Conservation (phyloP, 2,113 vertebrate species). For the Stictonetta naevosa region DNA sequence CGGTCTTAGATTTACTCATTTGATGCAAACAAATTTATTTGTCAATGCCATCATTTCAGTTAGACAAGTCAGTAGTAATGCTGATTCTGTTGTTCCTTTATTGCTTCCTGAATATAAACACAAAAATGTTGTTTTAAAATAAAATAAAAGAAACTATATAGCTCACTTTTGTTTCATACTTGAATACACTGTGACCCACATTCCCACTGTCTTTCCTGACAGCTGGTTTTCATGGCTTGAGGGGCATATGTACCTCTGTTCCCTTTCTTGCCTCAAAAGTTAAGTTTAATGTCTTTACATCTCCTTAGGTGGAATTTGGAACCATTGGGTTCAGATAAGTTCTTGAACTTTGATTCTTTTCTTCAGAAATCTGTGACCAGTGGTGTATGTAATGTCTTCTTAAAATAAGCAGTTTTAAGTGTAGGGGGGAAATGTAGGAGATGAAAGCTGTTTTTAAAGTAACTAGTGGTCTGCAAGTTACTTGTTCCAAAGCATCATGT, state of each 20-base stretch:
- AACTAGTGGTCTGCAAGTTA: background rate
- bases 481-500: background rate
- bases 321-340: background rate
- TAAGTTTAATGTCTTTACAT: background rate
- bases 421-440: background rate
- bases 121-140: background rate
- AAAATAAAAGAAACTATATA: background rate
- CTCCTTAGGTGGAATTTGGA: background rate
- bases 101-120: background rate
- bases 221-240: background rate
- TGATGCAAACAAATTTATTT: background rate
- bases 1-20: background rate
- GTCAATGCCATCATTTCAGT: background rate
- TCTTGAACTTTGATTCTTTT: background rate
- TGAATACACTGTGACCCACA: background rate
- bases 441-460: background rate
- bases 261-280: background rate
- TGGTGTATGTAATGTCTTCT: background rate
- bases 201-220: background rate
- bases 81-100: background rate
- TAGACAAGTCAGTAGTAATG: background rate
- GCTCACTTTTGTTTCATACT: background rate
- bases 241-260: background rate
- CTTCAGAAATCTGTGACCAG: background rate
- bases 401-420: background rate